These are phyloP conservation scores for Erebia epiphron DNA, from an alignment of 2,888 invertebrate genomes.

Conservation along the genomic window DNA sequence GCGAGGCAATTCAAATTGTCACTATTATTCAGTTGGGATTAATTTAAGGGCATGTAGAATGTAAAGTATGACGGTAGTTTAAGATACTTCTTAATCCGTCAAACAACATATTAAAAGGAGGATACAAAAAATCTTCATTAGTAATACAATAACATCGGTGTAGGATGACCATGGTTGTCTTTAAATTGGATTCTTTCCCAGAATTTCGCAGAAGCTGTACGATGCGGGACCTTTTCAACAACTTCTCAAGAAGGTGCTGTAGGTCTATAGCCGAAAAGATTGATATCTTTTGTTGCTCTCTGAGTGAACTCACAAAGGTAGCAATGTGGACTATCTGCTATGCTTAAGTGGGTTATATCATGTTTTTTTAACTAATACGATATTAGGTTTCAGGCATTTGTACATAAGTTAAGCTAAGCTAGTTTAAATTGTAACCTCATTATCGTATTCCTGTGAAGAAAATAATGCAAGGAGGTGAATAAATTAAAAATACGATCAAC, in stretches of 20 bases:
- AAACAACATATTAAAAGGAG: constrained; percentile 32
- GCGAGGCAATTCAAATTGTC: constrained; percentile 42
- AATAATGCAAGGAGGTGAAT: too few species aligned
- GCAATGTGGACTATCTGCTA: background rate
- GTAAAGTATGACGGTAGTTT: constrained; percentile 29
- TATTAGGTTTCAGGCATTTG: too few species aligned
- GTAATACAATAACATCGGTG: constrained; percentile 32
- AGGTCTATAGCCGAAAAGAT: background rate
- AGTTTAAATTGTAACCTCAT: too few species aligned
- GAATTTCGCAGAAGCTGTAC: too few species aligned
- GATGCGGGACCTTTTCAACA: too few species aligned
- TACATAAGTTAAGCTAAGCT: too few species aligned
- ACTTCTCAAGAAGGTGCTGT: background rate
- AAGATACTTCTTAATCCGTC: constrained; percentile 42
- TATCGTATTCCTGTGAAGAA: too few species aligned
- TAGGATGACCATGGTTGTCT: constrained; percentile 21
- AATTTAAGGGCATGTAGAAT: constrained; percentile 32
- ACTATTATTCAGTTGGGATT: constrained; percentile 39
- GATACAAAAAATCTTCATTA: constrained; percentile 37
- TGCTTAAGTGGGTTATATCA: too few species aligned
- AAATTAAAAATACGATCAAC: too few species aligned
- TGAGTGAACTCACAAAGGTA: too few species aligned
- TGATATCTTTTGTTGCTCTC: background rate
- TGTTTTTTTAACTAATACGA: too few species aligned
- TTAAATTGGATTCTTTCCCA: background rate